phyloP scores from a whole-genome alignment of 2,113 vertebrate species.

The Athene cunicularia region DNA sequence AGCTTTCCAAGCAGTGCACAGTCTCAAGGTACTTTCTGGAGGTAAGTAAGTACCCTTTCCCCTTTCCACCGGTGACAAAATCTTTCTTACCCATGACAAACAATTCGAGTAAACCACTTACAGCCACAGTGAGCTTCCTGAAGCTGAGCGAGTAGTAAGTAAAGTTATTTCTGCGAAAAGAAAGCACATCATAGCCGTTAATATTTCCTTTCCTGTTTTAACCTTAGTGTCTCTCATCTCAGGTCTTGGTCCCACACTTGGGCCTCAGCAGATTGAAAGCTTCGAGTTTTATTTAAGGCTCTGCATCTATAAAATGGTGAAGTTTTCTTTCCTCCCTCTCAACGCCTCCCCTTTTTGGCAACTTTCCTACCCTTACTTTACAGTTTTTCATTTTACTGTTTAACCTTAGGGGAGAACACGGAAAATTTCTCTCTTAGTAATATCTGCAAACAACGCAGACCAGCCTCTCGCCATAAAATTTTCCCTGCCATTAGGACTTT shows the following conservation, averaged over 20 bases:
- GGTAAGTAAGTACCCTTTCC: not conserved
- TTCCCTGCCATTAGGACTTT: slow-evolving; percentile 36
- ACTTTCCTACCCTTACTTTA: slow-evolving; percentile 35
- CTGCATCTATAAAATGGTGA: not conserved
- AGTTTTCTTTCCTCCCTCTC: slow-evolving; percentile 40
- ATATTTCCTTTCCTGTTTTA: not conserved
- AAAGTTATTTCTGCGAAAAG: not conserved
- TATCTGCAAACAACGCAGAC: slow-evolving; percentile 20
- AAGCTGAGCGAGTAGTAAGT: not conserved
- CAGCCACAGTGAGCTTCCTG: not conserved
- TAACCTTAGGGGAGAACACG: not conserved
- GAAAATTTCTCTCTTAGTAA: slow-evolving; percentile 24
- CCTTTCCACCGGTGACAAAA: not conserved
- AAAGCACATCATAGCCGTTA: not conserved
- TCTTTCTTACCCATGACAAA: not conserved
- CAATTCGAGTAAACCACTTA: not conserved
- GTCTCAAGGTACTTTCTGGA: not conserved
- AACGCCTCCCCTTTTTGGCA: slow-evolving; percentile 36
- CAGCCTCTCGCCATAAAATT: slow-evolving; percentile 14
- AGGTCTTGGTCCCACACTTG: not conserved
- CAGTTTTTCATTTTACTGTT: slow-evolving; percentile 8
- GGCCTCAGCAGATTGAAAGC: not conserved
- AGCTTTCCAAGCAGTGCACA: not conserved
- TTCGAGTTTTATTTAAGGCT: slow-evolving; percentile 35
- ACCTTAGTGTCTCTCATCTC: not conserved